Evolutionary conservation across 2,888 invertebrate genomes (phyloP).

Genomic region (Blastobasis adustella): DNA sequence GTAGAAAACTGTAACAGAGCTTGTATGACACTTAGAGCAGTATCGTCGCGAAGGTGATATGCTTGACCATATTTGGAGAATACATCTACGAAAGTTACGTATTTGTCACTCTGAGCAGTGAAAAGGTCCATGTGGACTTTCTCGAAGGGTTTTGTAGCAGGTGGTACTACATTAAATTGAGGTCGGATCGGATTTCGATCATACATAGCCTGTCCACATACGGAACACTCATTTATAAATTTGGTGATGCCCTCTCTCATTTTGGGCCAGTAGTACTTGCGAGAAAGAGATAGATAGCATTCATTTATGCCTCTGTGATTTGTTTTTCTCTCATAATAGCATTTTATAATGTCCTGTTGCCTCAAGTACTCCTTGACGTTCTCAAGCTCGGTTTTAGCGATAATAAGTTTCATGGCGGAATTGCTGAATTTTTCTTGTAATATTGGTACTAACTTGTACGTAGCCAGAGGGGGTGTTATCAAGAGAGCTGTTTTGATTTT

Average conservation of each 20-base stretch:
- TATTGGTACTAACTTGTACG: neutral
- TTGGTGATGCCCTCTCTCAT: neutral
- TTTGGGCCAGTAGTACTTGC: no score
- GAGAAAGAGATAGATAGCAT: conserved; percentile 3
- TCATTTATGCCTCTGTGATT: conserved; percentile 10
- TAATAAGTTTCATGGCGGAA: conserved; percentile 1
- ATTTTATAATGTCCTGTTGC: conserved; percentile 3
- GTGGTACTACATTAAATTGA: conserved; percentile 1
- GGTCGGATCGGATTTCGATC: conserved; percentile 1
- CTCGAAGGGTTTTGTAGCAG: conserved; percentile 16
- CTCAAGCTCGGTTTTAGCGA: neutral
- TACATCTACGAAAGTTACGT: conserved; percentile 13
- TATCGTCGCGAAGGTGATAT: no score
- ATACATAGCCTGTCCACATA: conserved; percentile 19
- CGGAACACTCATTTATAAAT: conserved; percentile 3
- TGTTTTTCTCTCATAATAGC: conserved; percentile 4
- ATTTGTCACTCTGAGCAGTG: conserved; percentile 15
- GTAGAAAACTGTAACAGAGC: conserved; percentile 6
- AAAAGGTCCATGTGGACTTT: conserved; percentile 17
- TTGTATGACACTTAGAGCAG: no score
- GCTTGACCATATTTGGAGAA: no score
- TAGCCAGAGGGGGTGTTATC: neutral
- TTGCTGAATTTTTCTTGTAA: conserved; percentile 2
- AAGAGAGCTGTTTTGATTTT: conserved; percentile 5
- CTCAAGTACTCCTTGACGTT: neutral